A percentile compares a stretch with the other conserved stretches of the same genome.
Conservation (phyloP, 2,113 vertebrate genomes). For the Dissostichus mawsoni region DNA sequence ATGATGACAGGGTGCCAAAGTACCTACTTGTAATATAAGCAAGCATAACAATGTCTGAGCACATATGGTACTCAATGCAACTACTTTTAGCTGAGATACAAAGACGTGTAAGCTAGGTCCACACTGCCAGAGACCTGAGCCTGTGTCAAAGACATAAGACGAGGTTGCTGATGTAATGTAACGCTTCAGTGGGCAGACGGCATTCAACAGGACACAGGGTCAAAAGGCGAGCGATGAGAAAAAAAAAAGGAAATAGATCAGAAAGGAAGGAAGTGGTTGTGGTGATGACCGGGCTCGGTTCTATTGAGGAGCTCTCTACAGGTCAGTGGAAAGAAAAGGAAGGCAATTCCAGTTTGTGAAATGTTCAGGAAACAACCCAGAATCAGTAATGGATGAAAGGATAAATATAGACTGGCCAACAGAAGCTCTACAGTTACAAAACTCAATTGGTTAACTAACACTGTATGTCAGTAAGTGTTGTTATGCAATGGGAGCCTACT, state of each 20-base stretch:
- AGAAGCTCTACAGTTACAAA: not conserved
- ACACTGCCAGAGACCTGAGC: conserved; percentile 20
- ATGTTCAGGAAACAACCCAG: conserved; percentile 23
- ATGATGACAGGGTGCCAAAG: no score
- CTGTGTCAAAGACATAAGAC: conserved; percentile 46
- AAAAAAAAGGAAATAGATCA: conserved; percentile 48
- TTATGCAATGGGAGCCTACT: not conserved
- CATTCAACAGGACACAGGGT: conserved; percentile 52
- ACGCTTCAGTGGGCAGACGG: conserved; percentile 52
- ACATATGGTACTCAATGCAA: conserved; percentile 10
- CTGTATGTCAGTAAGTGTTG: not conserved
- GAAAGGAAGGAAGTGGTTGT: conserved; percentile 16
- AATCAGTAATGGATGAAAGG: conserved; percentile 27
- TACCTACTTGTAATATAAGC: not conserved
- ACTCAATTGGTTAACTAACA: conserved; percentile 21
- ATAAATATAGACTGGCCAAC: conserved; percentile 22
- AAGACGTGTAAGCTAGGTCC: conserved; percentile 7
- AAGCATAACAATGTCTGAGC: conserved; percentile 30
- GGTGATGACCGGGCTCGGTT: conserved; percentile 26
- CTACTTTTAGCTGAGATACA: conserved; percentile 46
- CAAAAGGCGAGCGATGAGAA: conserved; percentile 34
- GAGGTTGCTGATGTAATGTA: conserved; percentile 67
- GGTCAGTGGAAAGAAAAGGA: conserved; percentile 54
- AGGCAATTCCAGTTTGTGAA: conserved; percentile 56
- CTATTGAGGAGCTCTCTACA: conserved; percentile 48